Percentiles rank a stretch among this genome's conserved stretches.
phyloP scores from a whole-genome alignment of 2,888 invertebrate species.

The Hirudinaria manillensis region DNA sequence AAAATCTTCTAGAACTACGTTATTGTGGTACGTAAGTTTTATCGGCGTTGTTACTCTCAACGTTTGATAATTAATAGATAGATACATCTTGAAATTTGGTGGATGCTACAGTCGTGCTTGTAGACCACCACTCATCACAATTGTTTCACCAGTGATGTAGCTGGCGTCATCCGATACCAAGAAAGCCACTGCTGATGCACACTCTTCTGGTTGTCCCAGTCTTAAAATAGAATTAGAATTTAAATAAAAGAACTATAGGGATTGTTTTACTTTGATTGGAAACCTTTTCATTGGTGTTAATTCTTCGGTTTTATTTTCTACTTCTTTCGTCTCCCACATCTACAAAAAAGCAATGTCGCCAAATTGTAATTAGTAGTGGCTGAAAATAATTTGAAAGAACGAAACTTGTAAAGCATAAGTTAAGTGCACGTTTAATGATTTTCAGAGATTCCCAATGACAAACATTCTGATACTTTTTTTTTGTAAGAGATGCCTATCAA shows the following conservation, averaged over 20 bases:
- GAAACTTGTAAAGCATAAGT: no score
- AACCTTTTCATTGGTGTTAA: slow-evolving; percentile 16
- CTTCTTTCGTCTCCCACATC: slow-evolving; percentile 26
- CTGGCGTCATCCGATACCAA: slow-evolving; percentile 76
- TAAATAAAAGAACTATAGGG: background rate
- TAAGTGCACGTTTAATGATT: no score
- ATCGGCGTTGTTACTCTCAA: no score
- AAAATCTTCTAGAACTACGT: no score
- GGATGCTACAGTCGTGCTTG: slow-evolving; percentile 60
- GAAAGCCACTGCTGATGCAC: slow-evolving; percentile 68
- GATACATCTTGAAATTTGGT: no score
- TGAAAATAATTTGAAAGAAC: background rate
- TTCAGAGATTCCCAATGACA: no score
- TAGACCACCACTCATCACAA: slow-evolving; percentile 73
- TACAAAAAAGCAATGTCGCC: background rate
- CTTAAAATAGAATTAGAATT: slow-evolving; percentile 38
- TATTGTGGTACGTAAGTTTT: no score
- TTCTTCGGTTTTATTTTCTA: slow-evolving; percentile 11
- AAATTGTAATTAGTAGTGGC: no score
- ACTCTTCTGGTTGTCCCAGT: slow-evolving; percentile 65
- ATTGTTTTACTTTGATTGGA: background rate
- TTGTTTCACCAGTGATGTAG: slow-evolving; percentile 81
- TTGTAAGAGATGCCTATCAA: no score
- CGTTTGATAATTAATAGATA: no score
- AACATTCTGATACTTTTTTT: no score